Evolutionary conservation across 2,113 vertebrate species (phyloP).

Genomic region (Polypterus bichir): DNA sequence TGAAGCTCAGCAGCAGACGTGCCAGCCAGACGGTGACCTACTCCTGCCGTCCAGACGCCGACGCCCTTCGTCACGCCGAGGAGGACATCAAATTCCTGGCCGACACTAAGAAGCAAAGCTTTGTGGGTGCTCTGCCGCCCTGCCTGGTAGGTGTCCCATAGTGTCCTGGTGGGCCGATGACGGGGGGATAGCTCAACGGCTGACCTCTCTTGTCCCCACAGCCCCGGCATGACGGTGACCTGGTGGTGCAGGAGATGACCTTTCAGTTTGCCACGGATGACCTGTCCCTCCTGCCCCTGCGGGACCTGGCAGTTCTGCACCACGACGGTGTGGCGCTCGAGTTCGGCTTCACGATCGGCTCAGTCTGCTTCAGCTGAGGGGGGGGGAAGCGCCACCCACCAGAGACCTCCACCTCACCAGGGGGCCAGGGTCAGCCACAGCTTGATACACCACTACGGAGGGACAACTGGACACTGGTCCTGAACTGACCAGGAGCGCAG

Average conservation of each 20-base stretch:
- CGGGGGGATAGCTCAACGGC: not conserved
- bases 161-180: not conserved
- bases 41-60: constrained; percentile 42
- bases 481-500: no score
- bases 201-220: constrained; percentile 16
- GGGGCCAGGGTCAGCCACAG: no score
- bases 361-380: constrained; percentile 71
- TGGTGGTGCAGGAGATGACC: constrained; percentile 48
- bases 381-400: fast-evolving
- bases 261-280: constrained; percentile 64
- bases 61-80: constrained; percentile 22
- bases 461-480: no score
- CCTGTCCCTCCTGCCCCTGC: constrained; percentile 63
- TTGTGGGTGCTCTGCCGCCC: constrained; percentile 46
- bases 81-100: constrained; percentile 61
- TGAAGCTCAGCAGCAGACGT: constrained; percentile 59
- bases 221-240: constrained; percentile 37
- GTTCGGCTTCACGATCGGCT: constrained; percentile 66
- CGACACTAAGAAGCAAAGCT: constrained; percentile 55
- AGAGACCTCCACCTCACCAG: not conserved
- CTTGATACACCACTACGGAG: no score
- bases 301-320: constrained; percentile 60
- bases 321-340: constrained; percentile 39
- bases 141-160: constrained; percentile 51
- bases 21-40: constrained; percentile 60